Conservation (phyloP, 2,888 invertebrate species). For the Andrena haemorrhoa region DNA sequence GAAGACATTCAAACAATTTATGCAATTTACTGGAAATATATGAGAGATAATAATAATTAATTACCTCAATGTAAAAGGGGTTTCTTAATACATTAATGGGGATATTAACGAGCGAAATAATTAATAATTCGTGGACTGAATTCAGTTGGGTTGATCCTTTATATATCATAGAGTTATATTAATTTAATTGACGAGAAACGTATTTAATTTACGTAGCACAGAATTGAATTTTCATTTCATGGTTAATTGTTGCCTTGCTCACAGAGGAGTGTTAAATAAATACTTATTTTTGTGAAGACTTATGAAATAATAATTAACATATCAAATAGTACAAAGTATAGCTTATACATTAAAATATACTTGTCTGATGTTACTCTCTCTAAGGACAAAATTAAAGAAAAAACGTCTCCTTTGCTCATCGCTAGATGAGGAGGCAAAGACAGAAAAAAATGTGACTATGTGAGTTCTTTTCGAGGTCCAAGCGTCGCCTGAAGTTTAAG, state of each 20-base stretch:
- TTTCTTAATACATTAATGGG: no score
- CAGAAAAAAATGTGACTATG: not conserved
- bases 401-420: not conserved
- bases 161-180: no score
- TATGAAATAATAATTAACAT: not conserved
- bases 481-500: slow-evolving; percentile 69
- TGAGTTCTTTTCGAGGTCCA: slow-evolving; percentile 25
- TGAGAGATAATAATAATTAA: not conserved
- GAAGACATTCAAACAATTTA: not conserved
- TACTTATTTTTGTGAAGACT: not conserved
- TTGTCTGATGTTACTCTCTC: not conserved
- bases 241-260: no score
- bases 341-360: not conserved
- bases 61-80: no score
- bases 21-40: not conserved
- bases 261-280: not conserved
- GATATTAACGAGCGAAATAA: no score
- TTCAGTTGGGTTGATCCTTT: no score
- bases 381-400: not conserved
- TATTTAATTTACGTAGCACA: no score
- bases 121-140: no score
- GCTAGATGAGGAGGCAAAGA: not conserved
- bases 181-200: no score
- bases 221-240: no score
- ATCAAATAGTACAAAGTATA: not conserved